These are phyloP conservation scores for Phenganax marumi DNA, from an alignment of 92 coral and sea anemone species.

Conservation along the genomic window DNA sequence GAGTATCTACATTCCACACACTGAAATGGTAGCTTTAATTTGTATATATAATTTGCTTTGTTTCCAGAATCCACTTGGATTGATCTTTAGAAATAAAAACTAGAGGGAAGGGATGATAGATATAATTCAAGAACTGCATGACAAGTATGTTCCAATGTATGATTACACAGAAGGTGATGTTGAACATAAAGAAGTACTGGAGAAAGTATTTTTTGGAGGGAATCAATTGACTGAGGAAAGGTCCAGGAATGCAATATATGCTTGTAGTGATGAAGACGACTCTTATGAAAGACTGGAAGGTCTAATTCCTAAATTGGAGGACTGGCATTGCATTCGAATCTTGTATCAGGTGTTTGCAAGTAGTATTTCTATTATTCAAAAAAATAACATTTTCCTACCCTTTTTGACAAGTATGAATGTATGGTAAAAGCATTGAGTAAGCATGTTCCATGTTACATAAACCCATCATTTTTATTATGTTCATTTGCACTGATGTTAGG, in stretches of 20 bases:
- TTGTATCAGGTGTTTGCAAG: constrained; percentile 3
- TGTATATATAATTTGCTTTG: neutral
- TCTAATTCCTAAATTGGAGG: neutral
- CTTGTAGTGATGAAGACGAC: neutral
- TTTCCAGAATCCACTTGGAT: constrained; percentile 56
- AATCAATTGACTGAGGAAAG: constrained; percentile 1
- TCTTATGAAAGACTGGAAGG: neutral
- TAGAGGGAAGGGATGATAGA: constrained; percentile 60
- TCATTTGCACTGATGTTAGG: too few relatives aligned
- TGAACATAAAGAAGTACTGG: neutral
- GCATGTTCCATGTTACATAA: too few relatives aligned
- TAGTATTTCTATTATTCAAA: neutral
- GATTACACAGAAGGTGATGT: neutral
- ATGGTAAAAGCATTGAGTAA: too few relatives aligned
- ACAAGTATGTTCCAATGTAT: constrained; percentile 49
- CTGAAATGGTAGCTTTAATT: too few relatives aligned
- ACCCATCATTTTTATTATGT: too few relatives aligned
- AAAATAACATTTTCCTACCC: too few relatives aligned
- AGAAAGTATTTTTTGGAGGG: neutral
- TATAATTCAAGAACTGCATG: constrained; percentile 54
- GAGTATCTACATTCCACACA: too few relatives aligned
- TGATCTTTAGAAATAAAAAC: constrained; percentile 62
- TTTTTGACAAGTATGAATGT: too few relatives aligned
- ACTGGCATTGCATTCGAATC: neutral
- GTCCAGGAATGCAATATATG: neutral